Evolutionary conservation across 2,888 invertebrate genomes (phyloP).

Genomic region (Crocallis elinguaria): DNA sequence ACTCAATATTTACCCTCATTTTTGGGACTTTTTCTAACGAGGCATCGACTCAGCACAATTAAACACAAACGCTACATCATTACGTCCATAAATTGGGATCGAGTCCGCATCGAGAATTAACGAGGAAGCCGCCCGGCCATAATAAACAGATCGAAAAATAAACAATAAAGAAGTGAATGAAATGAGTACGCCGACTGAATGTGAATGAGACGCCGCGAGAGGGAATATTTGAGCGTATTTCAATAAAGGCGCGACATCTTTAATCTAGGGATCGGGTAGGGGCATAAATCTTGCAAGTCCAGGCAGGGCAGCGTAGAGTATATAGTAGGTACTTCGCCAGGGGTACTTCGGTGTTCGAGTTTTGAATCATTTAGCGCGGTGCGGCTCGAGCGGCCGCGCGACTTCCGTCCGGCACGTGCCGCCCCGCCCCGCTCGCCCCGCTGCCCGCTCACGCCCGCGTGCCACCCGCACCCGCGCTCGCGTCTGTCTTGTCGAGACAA

Average conservation of each 20-base stretch:
- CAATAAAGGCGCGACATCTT: slow-evolving; percentile 84
- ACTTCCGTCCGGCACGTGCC: slow-evolving; percentile 83
- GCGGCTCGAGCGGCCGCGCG: slow-evolving; percentile 69
- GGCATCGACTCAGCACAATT: slow-evolving; percentile 33
- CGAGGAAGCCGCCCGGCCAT: slow-evolving; percentile 50
- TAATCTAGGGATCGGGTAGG: slow-evolving; percentile 82
- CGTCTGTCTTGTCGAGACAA: slow-evolving; percentile 85
- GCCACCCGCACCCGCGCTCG: slow-evolving; percentile 49
- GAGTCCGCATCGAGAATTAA: slow-evolving; percentile 46
- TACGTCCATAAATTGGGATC: slow-evolving; percentile 38
- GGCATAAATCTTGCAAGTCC: slow-evolving; percentile 85
- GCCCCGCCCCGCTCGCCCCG: slow-evolving; percentile 48
- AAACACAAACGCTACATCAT: slow-evolving; percentile 43
- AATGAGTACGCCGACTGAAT: slow-evolving; percentile 67
- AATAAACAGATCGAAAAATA: slow-evolving; percentile 68
- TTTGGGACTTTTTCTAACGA: slow-evolving; percentile 24
- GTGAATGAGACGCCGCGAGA: slow-evolving; percentile 56
- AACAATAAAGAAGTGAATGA: slow-evolving; percentile 76
- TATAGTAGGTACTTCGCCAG: slow-evolving; percentile 26
- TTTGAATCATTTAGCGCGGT: slow-evolving; percentile 84
- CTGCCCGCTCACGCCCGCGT: slow-evolving; percentile 41
- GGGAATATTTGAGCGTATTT: slow-evolving; percentile 75
- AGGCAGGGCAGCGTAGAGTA: slow-evolving; percentile 32
- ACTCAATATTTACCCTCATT: slow-evolving; percentile 29
- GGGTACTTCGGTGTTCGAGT: slow-evolving; percentile 52